A percentile compares a stretch with the other conserved stretches of the same genome.
Conservation (phyloP, 2,113 vertebrate genomes). For the Aptenodytes patagonicus region DNA sequence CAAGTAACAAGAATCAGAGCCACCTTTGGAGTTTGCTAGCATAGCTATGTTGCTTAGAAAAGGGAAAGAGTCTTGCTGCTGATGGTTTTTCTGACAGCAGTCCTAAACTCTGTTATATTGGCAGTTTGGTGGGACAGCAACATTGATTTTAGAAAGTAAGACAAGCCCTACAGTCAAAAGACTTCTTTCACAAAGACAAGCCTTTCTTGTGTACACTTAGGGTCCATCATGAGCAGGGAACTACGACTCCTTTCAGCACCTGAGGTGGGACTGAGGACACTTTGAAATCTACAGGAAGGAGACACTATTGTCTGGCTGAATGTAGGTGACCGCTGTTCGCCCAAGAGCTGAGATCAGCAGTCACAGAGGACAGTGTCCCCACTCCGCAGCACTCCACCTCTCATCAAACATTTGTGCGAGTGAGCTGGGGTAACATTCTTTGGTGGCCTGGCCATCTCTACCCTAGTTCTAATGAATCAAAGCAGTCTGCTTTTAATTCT, state of each 20-base stretch:
- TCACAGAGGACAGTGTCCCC: not conserved
- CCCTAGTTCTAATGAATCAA: not conserved
- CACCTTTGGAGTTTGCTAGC: not conserved
- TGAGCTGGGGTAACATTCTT: not conserved
- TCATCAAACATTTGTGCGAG: not conserved
- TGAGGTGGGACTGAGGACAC: not conserved
- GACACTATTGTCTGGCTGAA: not conserved
- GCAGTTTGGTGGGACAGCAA: not conserved
- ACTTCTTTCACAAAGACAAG: not conserved
- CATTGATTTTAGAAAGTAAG: not conserved
- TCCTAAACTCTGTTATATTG: not conserved
- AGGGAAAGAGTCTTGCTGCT: not conserved
- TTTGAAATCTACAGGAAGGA: not conserved
- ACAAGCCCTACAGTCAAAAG: not conserved
- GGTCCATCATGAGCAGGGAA: not conserved
- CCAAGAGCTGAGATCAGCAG: not conserved
- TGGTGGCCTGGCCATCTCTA: not conserved
- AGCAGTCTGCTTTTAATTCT: not conserved
- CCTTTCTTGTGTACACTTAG: not conserved
- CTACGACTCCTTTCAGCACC: not conserved
- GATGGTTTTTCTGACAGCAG: not conserved
- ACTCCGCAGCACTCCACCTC: not conserved
- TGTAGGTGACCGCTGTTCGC: not conserved
- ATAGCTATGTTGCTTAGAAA: not conserved
- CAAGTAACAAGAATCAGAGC: not conserved